Evolutionary conservation across 2,888 invertebrate species (phyloP), one percentile per base, ranked within the genome.

Genomic region (Patella caerulea): DNA sequence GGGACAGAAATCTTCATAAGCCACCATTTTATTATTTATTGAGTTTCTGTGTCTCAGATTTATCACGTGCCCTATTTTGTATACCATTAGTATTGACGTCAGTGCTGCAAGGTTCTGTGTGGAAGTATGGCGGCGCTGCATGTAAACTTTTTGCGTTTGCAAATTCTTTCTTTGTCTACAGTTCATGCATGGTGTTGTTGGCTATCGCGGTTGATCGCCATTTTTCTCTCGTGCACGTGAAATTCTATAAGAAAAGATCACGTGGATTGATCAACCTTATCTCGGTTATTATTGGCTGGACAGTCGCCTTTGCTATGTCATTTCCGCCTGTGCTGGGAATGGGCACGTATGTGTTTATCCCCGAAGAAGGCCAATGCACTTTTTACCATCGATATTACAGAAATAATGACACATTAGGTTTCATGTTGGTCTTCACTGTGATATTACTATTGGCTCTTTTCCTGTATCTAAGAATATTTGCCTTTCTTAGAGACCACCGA

Each of bases 21-120:
- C 85, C 89, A 12, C 89, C 90, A 65, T 89, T 89, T 81, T 90
- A 89, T 80, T 90, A 88, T 79, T 81, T 89, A 65, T 80, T 89
- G 72, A 89, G 88, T 77, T 81, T 89, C 59, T 85, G 86, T 29
- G 84, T 89, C 71, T 88, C 88, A 5, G 90, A 89, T 78, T 78
- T 89, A 71, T 87, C 87, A 15, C 83, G 89, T 29, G 85, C 88
- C 5, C 78, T 89, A 9, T 85, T 90, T 77, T 90, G 90, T 78
- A 80, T 89, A 56, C 89, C 90, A 5, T 87, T 90, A 73, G 85
- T 88, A 24, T 81, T 89, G 59, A 85, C 86, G 71, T 86, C 88
- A 2, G 86, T 88, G 9, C 77, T 88, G 12, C 86, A 88, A 72
- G 86, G 85, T 7, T 88, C 88, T 17, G 77, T 79, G 9, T 90